phyloP scores from a whole-genome alignment of 2,888 invertebrate species.

The Calliopum simillimum region DNA sequence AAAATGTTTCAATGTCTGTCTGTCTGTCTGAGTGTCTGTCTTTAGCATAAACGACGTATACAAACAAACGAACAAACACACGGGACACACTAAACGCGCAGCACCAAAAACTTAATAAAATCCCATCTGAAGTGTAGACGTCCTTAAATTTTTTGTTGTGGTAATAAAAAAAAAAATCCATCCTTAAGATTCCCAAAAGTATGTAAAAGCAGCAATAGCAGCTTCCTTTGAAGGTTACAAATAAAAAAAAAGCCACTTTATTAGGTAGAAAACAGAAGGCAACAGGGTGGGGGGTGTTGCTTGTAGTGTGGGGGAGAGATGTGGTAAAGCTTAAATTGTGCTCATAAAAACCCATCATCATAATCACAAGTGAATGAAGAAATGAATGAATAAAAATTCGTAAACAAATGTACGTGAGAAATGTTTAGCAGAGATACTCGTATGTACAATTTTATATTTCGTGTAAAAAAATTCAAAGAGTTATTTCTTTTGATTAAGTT shows the following conservation, averaged over 20 bases:
- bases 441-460: too few species aligned
- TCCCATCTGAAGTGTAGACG: conserved; percentile 3
- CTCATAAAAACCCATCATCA: conserved; percentile 1
- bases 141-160: conserved; percentile 2
- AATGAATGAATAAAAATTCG: not conserved
- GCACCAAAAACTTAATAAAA: conserved; percentile 4
- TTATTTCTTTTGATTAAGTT: too few species aligned
- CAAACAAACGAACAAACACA: conserved; percentile 35
- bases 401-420: not conserved
- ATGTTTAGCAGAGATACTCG: too few species aligned
- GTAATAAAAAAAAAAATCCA: not conserved
- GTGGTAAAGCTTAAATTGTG: conserved; percentile 3
- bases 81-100: conserved; percentile 9
- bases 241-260: too few species aligned
- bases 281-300: not conserved
- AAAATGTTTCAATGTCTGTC: conserved; percentile 14
- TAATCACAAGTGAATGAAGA: not conserved
- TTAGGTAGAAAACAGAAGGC: too few species aligned
- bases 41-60: conserved; percentile 5
- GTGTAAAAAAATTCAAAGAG: too few species aligned
- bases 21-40: not conserved
- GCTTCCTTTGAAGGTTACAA: too few species aligned
- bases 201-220: not conserved
- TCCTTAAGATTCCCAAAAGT: conserved; percentile 10
- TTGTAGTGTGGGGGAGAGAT: too few species aligned